Evolutionary conservation across 2,888 invertebrate species (phyloP), one percentile per base, ranked within the genome.

Genomic region (Nipponacmea schrenckii): DNA sequence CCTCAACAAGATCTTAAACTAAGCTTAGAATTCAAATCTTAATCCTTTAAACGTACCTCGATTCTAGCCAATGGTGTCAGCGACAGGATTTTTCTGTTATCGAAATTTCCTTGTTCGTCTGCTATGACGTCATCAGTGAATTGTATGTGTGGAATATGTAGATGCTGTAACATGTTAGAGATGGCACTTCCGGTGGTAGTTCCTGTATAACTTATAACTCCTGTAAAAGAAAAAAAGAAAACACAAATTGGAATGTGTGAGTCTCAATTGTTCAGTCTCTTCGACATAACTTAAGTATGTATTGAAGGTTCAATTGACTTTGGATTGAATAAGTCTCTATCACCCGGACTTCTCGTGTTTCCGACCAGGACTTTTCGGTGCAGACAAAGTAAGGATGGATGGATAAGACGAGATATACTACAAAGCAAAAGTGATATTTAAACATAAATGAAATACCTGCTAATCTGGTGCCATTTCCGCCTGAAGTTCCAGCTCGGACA

Each of bases 141-240:
- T 48, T 75, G 69, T 24, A 77, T 48, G 45, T 75, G 67, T 10
- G 64, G 73, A 8, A 77, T 50, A 20, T 68, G 50, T 10, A 71
- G 44, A 44, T 75, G 64, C 20, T 65, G 68, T 31, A 76, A 27
- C 14, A 80, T 50, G 20, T 48, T 71, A 26, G 62, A 39, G 10
- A 78, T 48, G 0, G 64, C 70, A 39, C 62, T 62, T 24, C 73
- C 69, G 27, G 73, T 64, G 17, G 69, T 74, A 17, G 68, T 63
- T 62, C 56, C 69, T 1, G 78, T 77, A 45, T 76, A 67, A 4
- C 73, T 74, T 39, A 78, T 70, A 1, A 80, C 73, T 50, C 74
- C 80, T 80, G 70, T 8, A 74, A 68, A 14, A 64, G 15, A 62
- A 31, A 31, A 4, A 26, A 12, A 46, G 15, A 62, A 44, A 44